A percentile compares a stretch with the other conserved stretches of the same genome.
These are phyloP conservation scores for Macrotus californicus DNA, from an alignment of 2,113 vertebrate species.

Conservation along the genomic window DNA sequence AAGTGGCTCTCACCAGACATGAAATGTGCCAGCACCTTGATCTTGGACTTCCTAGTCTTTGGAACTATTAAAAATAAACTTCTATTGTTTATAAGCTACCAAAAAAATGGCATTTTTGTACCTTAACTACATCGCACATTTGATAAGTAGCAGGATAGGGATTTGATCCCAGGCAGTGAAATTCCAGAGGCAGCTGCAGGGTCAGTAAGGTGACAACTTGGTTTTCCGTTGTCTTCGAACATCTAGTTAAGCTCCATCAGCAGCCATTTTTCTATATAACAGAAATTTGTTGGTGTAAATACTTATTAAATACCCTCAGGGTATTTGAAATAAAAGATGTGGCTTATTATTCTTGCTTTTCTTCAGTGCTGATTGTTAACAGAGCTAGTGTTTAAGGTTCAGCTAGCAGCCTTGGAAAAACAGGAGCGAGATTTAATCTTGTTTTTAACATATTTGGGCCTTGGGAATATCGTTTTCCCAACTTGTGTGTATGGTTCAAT, in stretches of 20 bases:
- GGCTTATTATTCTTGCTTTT: neutral
- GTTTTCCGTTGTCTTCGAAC: neutral
- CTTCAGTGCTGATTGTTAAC: neutral
- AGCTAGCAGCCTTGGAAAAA: neutral
- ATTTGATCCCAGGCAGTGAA: neutral
- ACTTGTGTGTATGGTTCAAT: neutral
- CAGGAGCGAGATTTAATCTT: neutral
- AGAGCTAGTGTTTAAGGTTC: neutral
- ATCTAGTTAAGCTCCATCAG: neutral
- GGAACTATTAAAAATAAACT: neutral
- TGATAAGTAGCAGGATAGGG: neutral
- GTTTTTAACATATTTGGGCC: neutral
- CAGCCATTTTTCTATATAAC: neutral
- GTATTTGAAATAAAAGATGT: neutral
- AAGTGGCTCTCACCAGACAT: neutral
- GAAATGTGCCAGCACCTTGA: neutral
- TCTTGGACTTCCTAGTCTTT: neutral
- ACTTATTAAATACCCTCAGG: neutral
- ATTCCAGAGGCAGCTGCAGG: neutral
- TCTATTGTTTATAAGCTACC: neutral
- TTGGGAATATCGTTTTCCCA: conserved; percentile 19
- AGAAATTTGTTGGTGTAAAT: neutral
- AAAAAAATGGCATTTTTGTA: neutral
- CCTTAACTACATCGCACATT: neutral
- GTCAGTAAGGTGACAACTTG: accelerated